These are phyloP conservation scores for Ephestia elutella DNA, from an alignment of 1,140 invertebrate genomes.

Conservation along the genomic window DNA sequence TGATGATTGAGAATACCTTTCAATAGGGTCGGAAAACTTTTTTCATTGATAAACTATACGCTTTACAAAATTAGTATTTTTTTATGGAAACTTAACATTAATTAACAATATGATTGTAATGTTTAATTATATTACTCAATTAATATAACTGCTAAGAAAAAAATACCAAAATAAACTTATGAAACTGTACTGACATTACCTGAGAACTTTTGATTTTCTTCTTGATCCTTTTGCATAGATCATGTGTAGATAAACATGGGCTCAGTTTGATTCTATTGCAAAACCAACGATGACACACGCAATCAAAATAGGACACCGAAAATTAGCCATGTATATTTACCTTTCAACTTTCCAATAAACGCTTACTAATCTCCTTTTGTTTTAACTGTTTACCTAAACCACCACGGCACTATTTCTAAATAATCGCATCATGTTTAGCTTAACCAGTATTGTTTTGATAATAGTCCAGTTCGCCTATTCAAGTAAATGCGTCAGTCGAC, in stretches of 20 bases:
- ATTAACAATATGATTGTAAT: no score
- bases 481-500: neutral
- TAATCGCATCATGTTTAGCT: neutral
- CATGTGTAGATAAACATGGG: neutral
- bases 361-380: neutral
- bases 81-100: no score
- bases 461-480: neutral
- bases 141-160: no score
- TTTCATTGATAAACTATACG: no score
- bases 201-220: no score
- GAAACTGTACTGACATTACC: no score
- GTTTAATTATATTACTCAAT: no score
- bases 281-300: neutral
- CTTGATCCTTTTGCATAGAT: neutral
- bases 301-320: neutral
- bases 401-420: neutral
- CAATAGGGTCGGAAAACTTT: no score
- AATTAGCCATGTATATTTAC: constrained; percentile 3
- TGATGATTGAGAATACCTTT: no score
- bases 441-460: neutral
- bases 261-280: neutral
- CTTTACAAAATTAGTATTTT: no score
- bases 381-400: neutral
- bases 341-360: neutral
- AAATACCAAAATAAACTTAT: no score